Conservation (phyloP, 2,888 invertebrate genomes). For the Notodonta dromedarius region DNA sequence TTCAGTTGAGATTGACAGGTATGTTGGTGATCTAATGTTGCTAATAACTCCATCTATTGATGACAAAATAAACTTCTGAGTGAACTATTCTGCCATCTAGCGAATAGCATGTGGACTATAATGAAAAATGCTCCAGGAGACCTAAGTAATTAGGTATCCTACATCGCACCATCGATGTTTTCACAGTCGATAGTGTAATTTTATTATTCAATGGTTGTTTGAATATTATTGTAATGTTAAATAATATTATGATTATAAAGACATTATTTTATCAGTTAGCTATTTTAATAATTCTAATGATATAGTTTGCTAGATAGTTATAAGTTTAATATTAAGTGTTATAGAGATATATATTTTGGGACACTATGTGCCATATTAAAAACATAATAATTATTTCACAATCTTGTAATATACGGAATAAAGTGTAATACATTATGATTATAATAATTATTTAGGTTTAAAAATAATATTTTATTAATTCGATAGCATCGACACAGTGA, state of each 20-base stretch:
- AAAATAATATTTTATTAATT: too few species aligned
- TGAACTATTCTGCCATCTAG: conserved; percentile 9
- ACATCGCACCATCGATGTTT: neutral
- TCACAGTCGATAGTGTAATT: neutral
- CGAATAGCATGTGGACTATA: neutral
- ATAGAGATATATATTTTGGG: conserved; percentile 16
- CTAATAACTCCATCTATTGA: neutral
- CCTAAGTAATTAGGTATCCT: neutral
- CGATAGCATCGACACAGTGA: too few species aligned
- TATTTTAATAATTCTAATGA: conserved; percentile 2
- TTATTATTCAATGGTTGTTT: neutral
- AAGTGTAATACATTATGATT: too few species aligned
- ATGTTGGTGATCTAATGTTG: neutral
- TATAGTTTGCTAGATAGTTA: conserved; percentile 4
- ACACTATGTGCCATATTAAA: conserved; percentile 20
- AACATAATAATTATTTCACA: conserved; percentile 6
- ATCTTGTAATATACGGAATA: too few species aligned
- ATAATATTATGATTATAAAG: neutral
- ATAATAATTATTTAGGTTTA: too few species aligned
- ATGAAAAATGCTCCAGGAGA: neutral
- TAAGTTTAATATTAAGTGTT: conserved; percentile 8
- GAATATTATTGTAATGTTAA: neutral
- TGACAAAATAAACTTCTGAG: neutral
- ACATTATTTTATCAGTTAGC: conserved; percentile 6
- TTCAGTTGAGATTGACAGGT: neutral